A percentile compares a stretch with the other conserved stretches of the same genome.
Evolutionary conservation across 2,113 vertebrate species (phyloP).

Genomic region (Chloropsis hardwickii): DNA sequence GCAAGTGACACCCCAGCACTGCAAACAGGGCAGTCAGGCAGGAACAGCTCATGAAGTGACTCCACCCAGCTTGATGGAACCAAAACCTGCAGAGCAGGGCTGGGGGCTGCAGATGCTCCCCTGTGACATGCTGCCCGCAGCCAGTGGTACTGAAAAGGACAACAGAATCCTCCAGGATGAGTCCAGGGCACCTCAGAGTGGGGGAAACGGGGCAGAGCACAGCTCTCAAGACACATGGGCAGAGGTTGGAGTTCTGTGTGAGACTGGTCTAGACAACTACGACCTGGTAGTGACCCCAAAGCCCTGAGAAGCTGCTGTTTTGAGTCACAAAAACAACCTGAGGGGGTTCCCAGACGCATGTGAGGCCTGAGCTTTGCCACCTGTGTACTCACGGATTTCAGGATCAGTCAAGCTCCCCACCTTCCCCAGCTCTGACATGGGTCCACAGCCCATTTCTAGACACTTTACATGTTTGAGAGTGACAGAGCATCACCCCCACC

Average conservation of each 20-base stretch:
- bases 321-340: background rate
- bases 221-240: background rate
- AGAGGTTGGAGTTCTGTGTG: background rate
- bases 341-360: background rate
- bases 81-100: background rate
- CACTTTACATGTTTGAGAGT: background rate
- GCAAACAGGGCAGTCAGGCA: rapidly evolving
- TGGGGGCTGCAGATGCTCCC: background rate
- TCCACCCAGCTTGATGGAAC: background rate
- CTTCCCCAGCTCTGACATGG: background rate
- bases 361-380: background rate
- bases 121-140: background rate
- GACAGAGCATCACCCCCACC: background rate
- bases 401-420: background rate
- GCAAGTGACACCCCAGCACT: rapidly evolving
- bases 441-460: background rate
- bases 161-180: background rate
- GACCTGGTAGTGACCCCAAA: background rate
- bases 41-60: background rate
- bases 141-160: background rate
- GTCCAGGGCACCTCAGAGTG: background rate
- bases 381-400: rapidly evolving
- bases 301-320: background rate
- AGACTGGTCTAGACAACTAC: background rate
- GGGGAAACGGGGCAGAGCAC: background rate